Conservation (phyloP, 1,140 invertebrate genomes). For the Psix sp. region DNA sequence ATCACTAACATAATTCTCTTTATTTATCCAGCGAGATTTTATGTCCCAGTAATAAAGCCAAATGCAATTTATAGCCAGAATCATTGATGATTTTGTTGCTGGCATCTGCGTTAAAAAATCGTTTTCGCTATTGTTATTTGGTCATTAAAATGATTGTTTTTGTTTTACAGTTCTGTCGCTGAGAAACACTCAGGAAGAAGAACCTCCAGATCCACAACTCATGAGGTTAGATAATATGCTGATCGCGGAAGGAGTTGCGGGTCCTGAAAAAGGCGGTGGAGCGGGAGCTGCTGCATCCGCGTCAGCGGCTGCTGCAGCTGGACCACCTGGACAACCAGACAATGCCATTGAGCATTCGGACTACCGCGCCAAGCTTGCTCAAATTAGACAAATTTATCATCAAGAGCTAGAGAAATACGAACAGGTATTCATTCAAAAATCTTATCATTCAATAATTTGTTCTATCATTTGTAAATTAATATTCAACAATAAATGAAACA, state of each 20-base stretch:
- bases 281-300: constrained; percentile 93
- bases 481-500: too few species aligned
- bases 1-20: too few species aligned
- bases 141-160: not conserved
- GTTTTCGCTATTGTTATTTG: not conserved
- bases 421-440: constrained; percentile 79
- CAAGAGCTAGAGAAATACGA: constrained; percentile 99
- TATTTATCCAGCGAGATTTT: too few species aligned
- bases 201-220: constrained; percentile 98
- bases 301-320: constrained; percentile 89
- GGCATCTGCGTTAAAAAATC: too few species aligned
- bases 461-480: too few species aligned
- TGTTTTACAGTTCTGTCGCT: constrained; percentile 90
- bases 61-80: too few species aligned
- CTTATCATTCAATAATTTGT: too few species aligned
- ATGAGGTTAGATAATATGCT: constrained; percentile 99
- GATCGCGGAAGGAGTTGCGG: constrained; percentile 98
- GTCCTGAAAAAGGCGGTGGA: constrained; percentile 97
- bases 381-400: constrained; percentile 99
- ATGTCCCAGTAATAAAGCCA: too few species aligned
- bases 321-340: constrained; percentile 86
- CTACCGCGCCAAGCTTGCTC: constrained; percentile 98
- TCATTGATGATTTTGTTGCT: too few species aligned
- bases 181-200: constrained; percentile 98
- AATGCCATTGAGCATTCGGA: constrained; percentile 99